phyloP scores from a whole-genome alignment of 2,888 invertebrate genomes.

The Yponomeuta evonymella region DNA sequence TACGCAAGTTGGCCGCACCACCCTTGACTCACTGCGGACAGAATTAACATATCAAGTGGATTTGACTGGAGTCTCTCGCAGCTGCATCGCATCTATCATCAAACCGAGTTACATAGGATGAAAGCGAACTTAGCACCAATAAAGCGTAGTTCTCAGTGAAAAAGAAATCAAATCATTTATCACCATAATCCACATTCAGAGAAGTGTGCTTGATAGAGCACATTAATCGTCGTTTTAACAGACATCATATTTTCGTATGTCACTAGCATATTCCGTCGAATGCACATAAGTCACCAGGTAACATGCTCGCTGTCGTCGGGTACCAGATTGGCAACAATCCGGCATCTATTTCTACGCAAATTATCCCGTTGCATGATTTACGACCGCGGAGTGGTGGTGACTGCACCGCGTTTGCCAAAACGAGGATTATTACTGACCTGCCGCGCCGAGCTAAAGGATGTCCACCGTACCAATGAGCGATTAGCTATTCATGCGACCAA shows the following conservation, averaged over 20 bases:
- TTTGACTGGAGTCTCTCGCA: conserved; percentile 42
- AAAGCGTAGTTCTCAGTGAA: not conserved
- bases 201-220: conserved; percentile 20
- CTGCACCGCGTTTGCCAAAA: conserved; percentile 46
- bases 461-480: not conserved
- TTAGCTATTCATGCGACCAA: not conserved
- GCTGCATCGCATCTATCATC: conserved; percentile 46
- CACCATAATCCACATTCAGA: not conserved
- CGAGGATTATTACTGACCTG: conserved; percentile 40
- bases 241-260: conserved; percentile 13
- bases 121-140: not conserved
- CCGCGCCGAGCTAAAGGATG: conserved; percentile 16
- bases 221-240: conserved; percentile 30
- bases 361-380: conserved; percentile 48
- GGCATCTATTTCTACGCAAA: conserved; percentile 42
- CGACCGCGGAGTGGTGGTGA: conserved; percentile 33
- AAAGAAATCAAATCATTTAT: not conserved
- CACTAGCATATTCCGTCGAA: conserved; percentile 24
- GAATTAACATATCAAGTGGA: conserved; percentile 54
- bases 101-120: not conserved
- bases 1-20: conserved; percentile 52
- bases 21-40: conserved; percentile 51
- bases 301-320: conserved; percentile 28
- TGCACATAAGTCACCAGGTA: conserved; percentile 28
- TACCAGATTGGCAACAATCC: conserved; percentile 42